phyloP scores from a whole-genome alignment of 2,797 vertebrate species.

The Tympanoctomys barrerae region DNA sequence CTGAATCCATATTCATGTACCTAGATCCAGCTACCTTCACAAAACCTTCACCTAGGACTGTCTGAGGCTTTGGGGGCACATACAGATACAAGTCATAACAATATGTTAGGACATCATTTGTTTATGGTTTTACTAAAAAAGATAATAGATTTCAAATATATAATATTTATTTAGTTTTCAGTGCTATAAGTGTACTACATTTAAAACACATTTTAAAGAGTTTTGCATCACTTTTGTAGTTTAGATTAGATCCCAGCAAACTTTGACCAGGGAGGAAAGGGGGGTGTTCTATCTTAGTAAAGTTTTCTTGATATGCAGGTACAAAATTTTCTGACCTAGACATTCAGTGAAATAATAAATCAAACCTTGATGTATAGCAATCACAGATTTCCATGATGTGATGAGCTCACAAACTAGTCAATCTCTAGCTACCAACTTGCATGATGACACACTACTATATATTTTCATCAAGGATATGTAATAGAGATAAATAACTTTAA shows the following conservation, averaged over 20 bases:
- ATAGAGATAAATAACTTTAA: neutral
- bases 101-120: neutral
- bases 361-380: neutral
- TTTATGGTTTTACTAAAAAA: neutral
- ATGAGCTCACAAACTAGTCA: neutral
- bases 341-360: constrained; percentile 3
- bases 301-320: neutral
- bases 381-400: neutral
- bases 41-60: neutral
- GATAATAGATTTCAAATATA: neutral
- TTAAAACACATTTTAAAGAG: neutral
- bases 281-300: neutral
- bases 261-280: neutral
- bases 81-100: neutral
- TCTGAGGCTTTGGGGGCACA: neutral
- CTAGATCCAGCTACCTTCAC: neutral
- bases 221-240: neutral
- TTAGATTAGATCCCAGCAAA: neutral
- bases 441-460: neutral
- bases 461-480: neutral
- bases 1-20: neutral
- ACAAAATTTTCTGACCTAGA: neutral
- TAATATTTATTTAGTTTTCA: neutral
- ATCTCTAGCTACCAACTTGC: neutral
- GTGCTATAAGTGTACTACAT: neutral